Evolutionary conservation across 2,113 vertebrate species (phyloP), one percentile per base, ranked within the genome.

Genomic region (Pollimyrus isidori): DNA sequence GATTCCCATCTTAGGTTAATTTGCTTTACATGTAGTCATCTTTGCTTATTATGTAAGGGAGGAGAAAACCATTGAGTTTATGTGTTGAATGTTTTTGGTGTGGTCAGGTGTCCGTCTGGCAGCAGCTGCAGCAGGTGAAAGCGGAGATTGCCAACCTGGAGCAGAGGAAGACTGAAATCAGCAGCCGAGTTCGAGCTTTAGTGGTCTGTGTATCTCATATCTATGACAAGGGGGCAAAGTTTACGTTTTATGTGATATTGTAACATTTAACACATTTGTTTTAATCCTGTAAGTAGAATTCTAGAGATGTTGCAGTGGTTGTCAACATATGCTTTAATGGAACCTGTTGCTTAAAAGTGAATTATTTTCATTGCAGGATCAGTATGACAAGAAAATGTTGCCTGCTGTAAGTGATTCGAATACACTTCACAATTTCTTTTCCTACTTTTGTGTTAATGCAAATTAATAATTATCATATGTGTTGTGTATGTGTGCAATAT

Each of bases 61-160:
- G 42, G 39, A 83, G 48, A 15, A 26, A 4, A n/a, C n/a, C n/a
- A n/a, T n/a, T n/a, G 46, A 53, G 50, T 46, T 39, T 48, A 23
- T 89, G 87, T 80, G 35, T 48, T 87, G 30, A 46, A 11, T 85
- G 89, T 65, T 58, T 73, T 56, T 88, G 39, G 35, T 35, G 35
- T 35, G 35, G 35, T 35, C 86, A 98, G 98, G 94, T 97, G 1
- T 90, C 91, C 1, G 93, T 93, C 0, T 98, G 97, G 97, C 91
- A 96, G 91, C 93, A 95, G 87, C 92, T 98, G 7, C 93, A 93
- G 91, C 91, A 94, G 17, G 93, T 97, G 23, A 92, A 88, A 42
- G 93, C 90, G 4, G 93, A 96, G 84, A 97, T 98, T 73, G 93
- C 19, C 52, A 90, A 90, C 26, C 91, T 98, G 89, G 96, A 97